These are phyloP conservation scores for Drosophila subquinaria DNA, from an alignment of 2,888 invertebrate genomes.

Conservation along the genomic window DNA sequence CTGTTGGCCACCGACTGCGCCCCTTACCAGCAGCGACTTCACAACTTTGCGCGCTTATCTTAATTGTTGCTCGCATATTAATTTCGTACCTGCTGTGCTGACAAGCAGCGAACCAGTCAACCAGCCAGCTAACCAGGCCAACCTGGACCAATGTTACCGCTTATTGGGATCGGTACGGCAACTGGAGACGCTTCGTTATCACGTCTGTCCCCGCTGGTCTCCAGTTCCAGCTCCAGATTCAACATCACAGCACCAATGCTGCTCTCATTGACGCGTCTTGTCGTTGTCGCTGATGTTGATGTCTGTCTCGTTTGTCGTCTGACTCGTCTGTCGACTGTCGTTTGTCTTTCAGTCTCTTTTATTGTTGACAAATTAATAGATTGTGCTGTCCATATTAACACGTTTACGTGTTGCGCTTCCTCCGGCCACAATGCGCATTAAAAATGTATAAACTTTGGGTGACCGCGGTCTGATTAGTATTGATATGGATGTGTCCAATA, in stretches of 20 bases:
- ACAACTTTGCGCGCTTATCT: constrained; percentile 82
- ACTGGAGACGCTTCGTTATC: constrained; percentile 52
- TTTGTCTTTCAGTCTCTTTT: constrained; percentile 63
- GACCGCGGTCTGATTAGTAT: constrained; percentile 73
- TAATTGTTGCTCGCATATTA: constrained; percentile 84
- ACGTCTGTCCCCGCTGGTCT: constrained; percentile 7
- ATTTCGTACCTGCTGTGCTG: constrained; percentile 83
- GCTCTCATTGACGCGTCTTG: constrained; percentile 60
- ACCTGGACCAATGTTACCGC: constrained; percentile 32
- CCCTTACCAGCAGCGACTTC: constrained; percentile 67
- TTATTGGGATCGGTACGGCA: constrained; percentile 27
- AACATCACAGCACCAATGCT: constrained; percentile 14
- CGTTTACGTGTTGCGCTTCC: constrained; percentile 81
- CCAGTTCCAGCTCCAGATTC: constrained; percentile 7
- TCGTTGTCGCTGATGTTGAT: constrained; percentile 37
- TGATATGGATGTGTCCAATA: constrained; percentile 46
- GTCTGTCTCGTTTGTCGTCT: constrained; percentile 37
- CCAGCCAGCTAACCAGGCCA: constrained; percentile 14
- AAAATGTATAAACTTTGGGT: constrained; percentile 65
- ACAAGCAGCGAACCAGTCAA: constrained; percentile 62
- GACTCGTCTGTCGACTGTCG: constrained; percentile 36
- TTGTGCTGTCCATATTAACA: constrained; percentile 83
- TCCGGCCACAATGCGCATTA: constrained; percentile 72
- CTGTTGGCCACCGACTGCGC: constrained; percentile 74
- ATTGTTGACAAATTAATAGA: constrained; percentile 84